A percentile compares a stretch with the other conserved stretches of the same genome.
These are phyloP conservation scores for Spea multiplicata DNA, from an alignment of 2,113 vertebrate genomes.

Conservation along the genomic window DNA sequence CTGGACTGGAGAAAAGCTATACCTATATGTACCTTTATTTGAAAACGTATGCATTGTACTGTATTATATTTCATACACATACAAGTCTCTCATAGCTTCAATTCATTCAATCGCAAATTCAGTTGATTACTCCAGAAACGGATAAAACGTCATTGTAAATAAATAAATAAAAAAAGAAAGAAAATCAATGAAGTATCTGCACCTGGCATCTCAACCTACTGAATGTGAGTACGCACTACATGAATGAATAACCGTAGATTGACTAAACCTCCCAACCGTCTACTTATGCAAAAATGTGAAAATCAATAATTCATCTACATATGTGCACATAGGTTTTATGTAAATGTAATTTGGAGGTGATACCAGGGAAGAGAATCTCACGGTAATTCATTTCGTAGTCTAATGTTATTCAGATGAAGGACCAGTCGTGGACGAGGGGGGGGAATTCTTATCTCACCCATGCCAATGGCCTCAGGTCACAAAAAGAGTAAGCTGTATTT, in stretches of 20 bases:
- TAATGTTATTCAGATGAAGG: background rate
- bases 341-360: constrained; percentile 4
- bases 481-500: background rate
- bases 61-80: too few species aligned
- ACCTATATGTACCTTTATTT: too few species aligned
- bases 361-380: background rate
- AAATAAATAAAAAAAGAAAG: background rate
- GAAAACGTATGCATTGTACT: too few species aligned
- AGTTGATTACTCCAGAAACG: background rate
- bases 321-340: constrained; percentile 6
- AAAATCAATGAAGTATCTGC: background rate
- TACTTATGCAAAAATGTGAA: constrained; percentile 1
- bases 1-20: too few species aligned
- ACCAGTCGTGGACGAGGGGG: background rate
- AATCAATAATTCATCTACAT: constrained; percentile 5
- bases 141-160: background rate
- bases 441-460: constrained; percentile 5
- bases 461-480: constrained; percentile 15
- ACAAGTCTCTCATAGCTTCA: too few species aligned
- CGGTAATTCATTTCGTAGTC: constrained; percentile 1
- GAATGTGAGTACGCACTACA: background rate
- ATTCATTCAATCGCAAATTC: too few species aligned
- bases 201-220: background rate
- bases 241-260: background rate
- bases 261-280: background rate